Evolutionary conservation across 2,888 invertebrate genomes (phyloP), one percentile per base, ranked within the genome.

Genomic region (Cataglyphis rosenhaueri): DNA sequence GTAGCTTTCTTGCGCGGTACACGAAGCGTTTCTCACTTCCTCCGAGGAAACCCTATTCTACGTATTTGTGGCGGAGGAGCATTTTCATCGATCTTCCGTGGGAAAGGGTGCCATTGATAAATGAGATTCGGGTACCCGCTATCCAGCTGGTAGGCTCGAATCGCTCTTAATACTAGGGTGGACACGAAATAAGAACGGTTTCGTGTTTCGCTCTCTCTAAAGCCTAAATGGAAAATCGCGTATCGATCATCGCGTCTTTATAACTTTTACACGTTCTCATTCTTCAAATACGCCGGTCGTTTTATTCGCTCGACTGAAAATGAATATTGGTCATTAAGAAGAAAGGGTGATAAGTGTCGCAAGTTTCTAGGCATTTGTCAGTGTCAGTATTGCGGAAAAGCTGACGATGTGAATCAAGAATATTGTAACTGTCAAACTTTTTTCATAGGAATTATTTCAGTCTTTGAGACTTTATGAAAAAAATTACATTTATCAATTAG

Each of bases 41-140:
- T 44, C 21, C 75, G 62, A 52, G n/a, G 4, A 44, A 21, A 9
- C 38, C 38, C 61, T 66, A 75, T 86, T 79, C 61, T 61, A 38
- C 38, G 73, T 82, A 76, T 81, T 73, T 78, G 71, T 12, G n/a
- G 59, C 10, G 15, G 18, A n/a, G 15, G 18, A n/a, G 48, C 59
- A 68, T 86, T 81, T 78, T 81, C 82, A 86, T 86, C 84, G 79
- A 86, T 84, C 70, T 84, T 84, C 55, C 68, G 57, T 21, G 71
- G 6, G 35, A 66, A 44, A 66, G 25, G 64, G 8, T 32, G 55
- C n/a, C 55, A 52, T 68, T 84, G 84, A 84, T 84, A 86, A 87
- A 87, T 87, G 86, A 84, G 84, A 86, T 87, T 86, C 83, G 4
- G 32, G 32, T 61, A 41, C 57, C 25, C 35, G 64, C 29, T 12